phyloP scores from a whole-genome alignment of 2,797 vertebrate genomes.

The Pipistrellus kuhlii region DNA sequence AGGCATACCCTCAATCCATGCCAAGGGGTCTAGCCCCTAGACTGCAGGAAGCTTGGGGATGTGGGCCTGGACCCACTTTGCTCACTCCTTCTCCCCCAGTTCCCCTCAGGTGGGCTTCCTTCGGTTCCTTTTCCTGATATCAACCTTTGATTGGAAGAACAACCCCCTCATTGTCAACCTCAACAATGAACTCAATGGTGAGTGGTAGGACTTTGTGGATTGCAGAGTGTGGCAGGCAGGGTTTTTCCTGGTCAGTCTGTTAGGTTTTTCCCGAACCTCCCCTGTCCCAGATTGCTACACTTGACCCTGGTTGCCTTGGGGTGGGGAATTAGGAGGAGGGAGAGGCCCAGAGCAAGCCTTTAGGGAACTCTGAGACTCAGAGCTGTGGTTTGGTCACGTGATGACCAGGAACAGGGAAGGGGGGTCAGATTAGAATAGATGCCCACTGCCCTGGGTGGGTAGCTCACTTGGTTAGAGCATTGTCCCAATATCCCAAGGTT shows the following conservation, averaged over 20 bases:
- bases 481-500: not conserved
- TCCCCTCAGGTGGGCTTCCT: slow-evolving; percentile 97
- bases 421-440: not conserved
- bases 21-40: not conserved
- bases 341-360: not conserved
- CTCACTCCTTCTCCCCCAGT: slow-evolving; percentile 83
- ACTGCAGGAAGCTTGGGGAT: too few species aligned
- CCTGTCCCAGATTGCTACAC: not conserved
- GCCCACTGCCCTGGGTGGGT: not conserved
- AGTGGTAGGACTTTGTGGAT: slow-evolving; percentile 56
- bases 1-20: not conserved
- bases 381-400: not conserved
- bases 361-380: not conserved
- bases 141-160: slow-evolving; percentile 97
- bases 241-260: not conserved
- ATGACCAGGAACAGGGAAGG: not conserved
- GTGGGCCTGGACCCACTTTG: not conserved
- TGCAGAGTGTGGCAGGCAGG: not conserved
- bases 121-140: slow-evolving; percentile 94
- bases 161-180: slow-evolving; percentile 95
- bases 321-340: not conserved
- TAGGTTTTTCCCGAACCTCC: not conserved
- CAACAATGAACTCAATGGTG: slow-evolving; percentile 93
- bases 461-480: not conserved
- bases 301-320: not conserved